Evolutionary conservation across 64 coral and sea anemone genomes (phyloP).

Genomic region (Acropora tenuis): DNA sequence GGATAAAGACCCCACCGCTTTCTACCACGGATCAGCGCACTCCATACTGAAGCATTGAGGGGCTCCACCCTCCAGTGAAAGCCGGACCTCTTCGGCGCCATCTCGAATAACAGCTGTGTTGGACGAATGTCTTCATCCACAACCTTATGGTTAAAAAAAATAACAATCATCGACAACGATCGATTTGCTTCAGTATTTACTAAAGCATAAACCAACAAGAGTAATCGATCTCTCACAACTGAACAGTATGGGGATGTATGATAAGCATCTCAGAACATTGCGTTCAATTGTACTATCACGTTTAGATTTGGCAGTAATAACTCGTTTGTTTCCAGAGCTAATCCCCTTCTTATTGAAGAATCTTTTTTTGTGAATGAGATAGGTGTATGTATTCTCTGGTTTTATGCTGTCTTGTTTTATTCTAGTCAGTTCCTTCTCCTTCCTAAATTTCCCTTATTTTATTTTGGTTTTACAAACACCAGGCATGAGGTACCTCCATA

Average conservation of each 20-base stretch:
- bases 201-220: too few relatives aligned
- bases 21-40: slow-evolving; percentile 49
- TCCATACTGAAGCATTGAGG: slow-evolving; percentile 83
- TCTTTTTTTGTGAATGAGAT: too few relatives aligned
- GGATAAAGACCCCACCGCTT: slow-evolving; percentile 87
- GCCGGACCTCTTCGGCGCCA: slow-evolving; percentile 81
- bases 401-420: not conserved
- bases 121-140: slow-evolving; percentile 86
- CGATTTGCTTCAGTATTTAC: too few relatives aligned
- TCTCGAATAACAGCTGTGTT: slow-evolving; percentile 68
- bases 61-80: slow-evolving; percentile 83
- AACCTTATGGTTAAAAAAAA: slow-evolving; percentile 17
- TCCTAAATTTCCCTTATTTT: not conserved
- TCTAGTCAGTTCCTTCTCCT: not conserved
- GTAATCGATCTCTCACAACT: too few relatives aligned
- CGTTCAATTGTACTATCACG: too few relatives aligned
- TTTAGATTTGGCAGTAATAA: too few relatives aligned
- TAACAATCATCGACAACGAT: too few relatives aligned
- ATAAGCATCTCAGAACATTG: too few relatives aligned
- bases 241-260: too few relatives aligned
- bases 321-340: too few relatives aligned
- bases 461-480: not conserved
- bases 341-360: too few relatives aligned
- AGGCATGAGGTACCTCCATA: slow-evolving; percentile 35
- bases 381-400: not conserved